Conservation (phyloP, 64 coral and sea anemone genomes). For the Dendronephthya gigantea region DNA sequence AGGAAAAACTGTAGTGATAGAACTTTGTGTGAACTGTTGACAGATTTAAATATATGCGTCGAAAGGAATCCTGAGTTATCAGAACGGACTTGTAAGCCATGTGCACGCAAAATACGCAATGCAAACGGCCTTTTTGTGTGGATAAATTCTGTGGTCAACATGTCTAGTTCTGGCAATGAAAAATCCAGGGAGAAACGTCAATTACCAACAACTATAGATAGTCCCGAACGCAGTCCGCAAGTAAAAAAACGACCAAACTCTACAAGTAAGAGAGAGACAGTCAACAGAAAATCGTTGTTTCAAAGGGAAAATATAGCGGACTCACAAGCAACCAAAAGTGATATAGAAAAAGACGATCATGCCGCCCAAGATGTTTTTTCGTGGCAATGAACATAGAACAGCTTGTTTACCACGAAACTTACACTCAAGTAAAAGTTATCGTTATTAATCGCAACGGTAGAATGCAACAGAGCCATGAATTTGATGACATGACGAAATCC, state of each 20-base stretch:
- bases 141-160: not conserved
- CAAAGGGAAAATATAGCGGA: not conserved
- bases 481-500: slow-evolving; percentile 37
- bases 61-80: not conserved
- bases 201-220: slow-evolving; percentile 23
- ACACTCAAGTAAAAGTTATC: slow-evolving; percentile 13
- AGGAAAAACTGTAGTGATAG: not conserved
- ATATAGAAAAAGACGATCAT: no score
- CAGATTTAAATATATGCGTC: slow-evolving; percentile 1
- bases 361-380: not conserved
- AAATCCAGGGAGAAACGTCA: slow-evolving; percentile 25
- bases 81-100: slow-evolving; percentile 11
- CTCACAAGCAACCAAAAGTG: not conserved
- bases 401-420: not conserved
- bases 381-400: not conserved
- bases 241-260: not conserved
- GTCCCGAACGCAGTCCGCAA: slow-evolving; percentile 29
- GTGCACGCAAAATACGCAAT: slow-evolving; percentile 28
- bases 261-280: not conserved
- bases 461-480: slow-evolving; percentile 18
- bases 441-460: slow-evolving; percentile 29
- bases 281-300: not conserved
- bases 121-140: not conserved
- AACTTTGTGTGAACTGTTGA: not conserved
- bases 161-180: not conserved